Evolutionary conservation across 2,797 vertebrate species (phyloP), one percentile per base, ranked within the genome.

Genomic region (Sebastes steindachneri): DNA sequence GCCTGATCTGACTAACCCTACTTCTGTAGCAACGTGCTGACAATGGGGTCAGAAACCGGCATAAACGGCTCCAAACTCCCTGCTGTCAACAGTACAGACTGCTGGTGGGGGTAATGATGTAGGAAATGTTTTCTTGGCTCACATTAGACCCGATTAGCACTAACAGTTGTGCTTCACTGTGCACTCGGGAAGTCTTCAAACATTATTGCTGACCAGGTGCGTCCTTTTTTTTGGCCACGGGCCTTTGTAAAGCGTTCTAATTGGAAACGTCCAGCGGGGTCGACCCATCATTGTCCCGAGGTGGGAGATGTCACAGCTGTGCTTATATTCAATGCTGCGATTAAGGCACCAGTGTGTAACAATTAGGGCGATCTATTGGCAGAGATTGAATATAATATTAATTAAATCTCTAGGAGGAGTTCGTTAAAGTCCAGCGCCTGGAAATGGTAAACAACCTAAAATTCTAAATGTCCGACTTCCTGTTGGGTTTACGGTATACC

Each of bases 121-220:
- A 83, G 73, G 74, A 84, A 91, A 89, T 86, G 80, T 77, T 75
- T 80, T 79, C 72, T 75, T 89, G 80, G 80, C 79, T 75, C 57
- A 53, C 53, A 74, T 73, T 68, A 57, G 65, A 71, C 48, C 59
- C 37, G 23, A 71, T 75, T 68, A 72, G 68, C 37, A 19, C 55
- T 19, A 77, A 68, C 76, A 72, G 80, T 83, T 65, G 71, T 64
- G 76, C 65, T 83, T 77, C 57, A 69, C 37, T 59, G 57, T 81
- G 66, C 68, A 29, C 21, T 37, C 68, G 68, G 62, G 41, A 88
- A 48, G 48, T 57, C 28, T 60, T 76, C 21, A 45, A 72, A 82
- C 68, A 60, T 58, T 71, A 29, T 12, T 59, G 77, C 53, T 67
- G 75, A 83, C 31, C 79, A 74, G 74, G 62, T 82, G 62, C 12